Base-by-base conservation (phyloP, 2,888 invertebrate genomes). In the Drosophila paracracens region DNA sequence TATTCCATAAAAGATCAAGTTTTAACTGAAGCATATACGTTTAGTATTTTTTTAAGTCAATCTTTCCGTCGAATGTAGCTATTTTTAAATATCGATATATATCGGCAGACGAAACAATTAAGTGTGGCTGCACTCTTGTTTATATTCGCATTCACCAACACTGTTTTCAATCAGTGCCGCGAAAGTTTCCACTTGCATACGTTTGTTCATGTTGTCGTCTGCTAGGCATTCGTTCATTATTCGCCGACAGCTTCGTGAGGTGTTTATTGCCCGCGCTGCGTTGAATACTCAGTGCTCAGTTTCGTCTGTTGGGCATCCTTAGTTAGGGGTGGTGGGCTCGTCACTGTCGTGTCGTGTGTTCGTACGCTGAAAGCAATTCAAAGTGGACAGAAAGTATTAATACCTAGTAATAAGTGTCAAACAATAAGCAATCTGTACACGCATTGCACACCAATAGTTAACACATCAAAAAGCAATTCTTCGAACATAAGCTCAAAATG, bases 401-500 rank as follows among this genome's bases (percentile, higher is more conserved):
- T 61, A 70, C 66, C 33, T 73, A 71, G 78, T 62, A 59, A 73
- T 82, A 73, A 82, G 83, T 82, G 67, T 80, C 68, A 66, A 62
- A 67, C 38, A 40, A 64, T 61, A 63, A 64, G 36, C 38, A 61
- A 74, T 16, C 48, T 61, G 16, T 13, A 13, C 33, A 61, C 54
- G 50, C 50, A 56, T 13, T 36, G 33, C 53, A 63, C 16, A 51
- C 10, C 33, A 33, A 60, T 48, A 69, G 70, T 76, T 79, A 82
- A 79, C 70, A 31, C 60, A 67, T 43, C 33, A 51, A 64, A 75
- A 75, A 88, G 81, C 77, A 79, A 81, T 85, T 74, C 35, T 40
- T 66, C 33, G 64, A 81, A 82, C 54, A 67, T 74, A 70, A 70
- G 52, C 43, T 31, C 69, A 91, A 82, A 74, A 92, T 92, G 92